These are phyloP conservation scores for Plectrocnemia conspersa DNA, from an alignment of 1,140 invertebrate species.

Conservation along the genomic window DNA sequence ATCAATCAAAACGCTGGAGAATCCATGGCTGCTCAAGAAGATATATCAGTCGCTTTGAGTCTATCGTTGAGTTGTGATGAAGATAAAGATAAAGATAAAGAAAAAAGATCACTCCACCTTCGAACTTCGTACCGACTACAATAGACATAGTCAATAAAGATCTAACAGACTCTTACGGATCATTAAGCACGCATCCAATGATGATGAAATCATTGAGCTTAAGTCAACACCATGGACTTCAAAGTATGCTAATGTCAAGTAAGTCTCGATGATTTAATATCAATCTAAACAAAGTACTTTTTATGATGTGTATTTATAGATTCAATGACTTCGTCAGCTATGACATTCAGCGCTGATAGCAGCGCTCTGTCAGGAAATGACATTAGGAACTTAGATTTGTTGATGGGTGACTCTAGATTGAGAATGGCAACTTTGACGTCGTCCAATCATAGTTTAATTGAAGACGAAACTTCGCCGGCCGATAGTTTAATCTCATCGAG, in stretches of 20 bases:
- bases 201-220: slow-evolving; percentile 49
- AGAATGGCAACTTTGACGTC: slow-evolving; percentile 67
- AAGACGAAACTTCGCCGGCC: slow-evolving; percentile 75
- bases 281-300: neutral
- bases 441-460: slow-evolving; percentile 59
- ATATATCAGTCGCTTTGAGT: slow-evolving; percentile 48
- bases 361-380: slow-evolving; percentile 40
- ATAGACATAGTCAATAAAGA: slow-evolving; percentile 28
- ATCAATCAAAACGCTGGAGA: slow-evolving; percentile 45
- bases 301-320: slow-evolving; percentile 36
- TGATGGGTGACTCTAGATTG: slow-evolving; percentile 70
- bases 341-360: slow-evolving; percentile 44
- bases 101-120: slow-evolving; percentile 23
- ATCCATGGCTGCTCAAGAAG: slow-evolving; percentile 51
- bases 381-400: slow-evolving; percentile 9
- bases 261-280: slow-evolving; percentile 26
- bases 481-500: slow-evolving; percentile 70
- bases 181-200: slow-evolving; percentile 44
- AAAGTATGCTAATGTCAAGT: slow-evolving; percentile 48
- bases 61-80: slow-evolving; percentile 49
- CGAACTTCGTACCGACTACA: slow-evolving; percentile 21
- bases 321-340: slow-evolving; percentile 45
- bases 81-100: slow-evolving; percentile 38
- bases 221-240: slow-evolving; percentile 45
- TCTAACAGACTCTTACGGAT: slow-evolving; percentile 39